These are phyloP conservation scores for Polyploca ridens DNA, from an alignment of 2,888 invertebrate genomes.

Conservation along the genomic window DNA sequence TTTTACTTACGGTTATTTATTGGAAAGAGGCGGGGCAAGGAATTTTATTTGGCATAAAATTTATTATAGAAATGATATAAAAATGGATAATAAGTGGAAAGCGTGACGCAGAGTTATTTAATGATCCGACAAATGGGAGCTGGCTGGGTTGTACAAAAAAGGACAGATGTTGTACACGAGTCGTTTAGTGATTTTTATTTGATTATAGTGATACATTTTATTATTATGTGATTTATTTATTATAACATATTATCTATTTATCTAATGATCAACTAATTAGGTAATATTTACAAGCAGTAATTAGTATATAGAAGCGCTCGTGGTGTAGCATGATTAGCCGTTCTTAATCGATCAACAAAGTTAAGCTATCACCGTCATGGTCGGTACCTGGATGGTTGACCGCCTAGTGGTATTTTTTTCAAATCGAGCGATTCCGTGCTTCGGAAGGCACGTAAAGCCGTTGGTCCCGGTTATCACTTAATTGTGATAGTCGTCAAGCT, in stretches of 20 bases:
- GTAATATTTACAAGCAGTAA: not conserved
- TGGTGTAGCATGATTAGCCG: too few species aligned
- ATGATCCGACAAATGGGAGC: conserved; percentile 68
- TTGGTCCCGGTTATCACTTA: too few species aligned
- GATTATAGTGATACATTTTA: not conserved
- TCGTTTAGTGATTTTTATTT: conserved; percentile 29
- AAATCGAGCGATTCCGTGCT: too few species aligned
- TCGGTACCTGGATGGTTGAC: too few species aligned
- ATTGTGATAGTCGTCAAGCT: too few species aligned
- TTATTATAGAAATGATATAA: conserved; percentile 73
- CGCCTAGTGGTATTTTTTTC: too few species aligned
- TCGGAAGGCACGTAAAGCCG: too few species aligned
- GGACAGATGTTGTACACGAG: conserved; percentile 68
- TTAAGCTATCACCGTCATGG: too few species aligned
- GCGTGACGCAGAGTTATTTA: conserved; percentile 67
- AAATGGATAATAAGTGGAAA: conserved; percentile 79
- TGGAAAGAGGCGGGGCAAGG: conserved; percentile 59
- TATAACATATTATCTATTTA: conserved; percentile 11
- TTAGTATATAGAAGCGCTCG: too few species aligned
- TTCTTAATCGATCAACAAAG: too few species aligned
- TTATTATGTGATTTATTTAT: conserved; percentile 27
- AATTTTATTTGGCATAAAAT: conserved; percentile 81
- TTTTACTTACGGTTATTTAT: conserved; percentile 46
- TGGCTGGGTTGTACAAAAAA: conserved; percentile 31
- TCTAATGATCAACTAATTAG: not conserved